A percentile compares a stretch with the other conserved stretches of the same genome.
These are phyloP conservation scores for Hycleus cichorii DNA, from an alignment of 1,140 invertebrate species.

Conservation along the genomic window DNA sequence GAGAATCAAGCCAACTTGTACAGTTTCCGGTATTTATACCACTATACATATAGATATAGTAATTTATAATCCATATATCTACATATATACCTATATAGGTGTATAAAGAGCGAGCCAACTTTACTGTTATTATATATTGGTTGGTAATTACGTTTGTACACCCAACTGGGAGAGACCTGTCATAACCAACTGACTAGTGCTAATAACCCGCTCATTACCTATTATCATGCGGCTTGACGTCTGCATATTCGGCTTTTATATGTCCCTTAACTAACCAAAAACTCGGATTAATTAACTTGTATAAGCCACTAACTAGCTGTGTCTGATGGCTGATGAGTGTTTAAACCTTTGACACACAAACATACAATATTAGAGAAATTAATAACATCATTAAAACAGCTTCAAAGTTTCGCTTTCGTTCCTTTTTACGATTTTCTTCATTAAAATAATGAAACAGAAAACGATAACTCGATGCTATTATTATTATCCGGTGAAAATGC, in stretches of 20 bases:
- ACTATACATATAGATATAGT: not conserved
- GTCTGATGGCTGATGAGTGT: slow-evolving; percentile 27
- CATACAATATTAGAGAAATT: not conserved
- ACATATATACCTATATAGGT: not conserved
- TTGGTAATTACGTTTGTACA: slow-evolving; percentile 27
- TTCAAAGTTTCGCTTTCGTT: too few species aligned
- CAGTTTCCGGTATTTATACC: slow-evolving; percentile 15
- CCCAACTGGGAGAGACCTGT: slow-evolving; percentile 23
- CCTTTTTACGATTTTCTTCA: too few species aligned
- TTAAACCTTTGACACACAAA: slow-evolving; percentile 9
- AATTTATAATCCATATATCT: not conserved
- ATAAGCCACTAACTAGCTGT: slow-evolving; percentile 33
- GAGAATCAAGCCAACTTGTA: slow-evolving; percentile 1
- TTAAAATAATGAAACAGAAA: too few species aligned
- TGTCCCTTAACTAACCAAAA: slow-evolving; percentile 35
- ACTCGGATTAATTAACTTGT: slow-evolving; percentile 35
- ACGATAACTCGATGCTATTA: too few species aligned
- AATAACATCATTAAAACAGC: too few species aligned
- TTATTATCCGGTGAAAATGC: too few species aligned
- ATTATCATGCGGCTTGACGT: slow-evolving; percentile 32
- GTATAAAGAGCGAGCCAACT: not conserved
- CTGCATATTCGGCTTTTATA: slow-evolving; percentile 30
- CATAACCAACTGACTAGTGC: slow-evolving; percentile 28
- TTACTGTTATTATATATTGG: not conserved
- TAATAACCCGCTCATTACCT: slow-evolving; percentile 36